phyloP scores from a whole-genome alignment of 2,797 vertebrate genomes.

The Tapera naevia region DNA sequence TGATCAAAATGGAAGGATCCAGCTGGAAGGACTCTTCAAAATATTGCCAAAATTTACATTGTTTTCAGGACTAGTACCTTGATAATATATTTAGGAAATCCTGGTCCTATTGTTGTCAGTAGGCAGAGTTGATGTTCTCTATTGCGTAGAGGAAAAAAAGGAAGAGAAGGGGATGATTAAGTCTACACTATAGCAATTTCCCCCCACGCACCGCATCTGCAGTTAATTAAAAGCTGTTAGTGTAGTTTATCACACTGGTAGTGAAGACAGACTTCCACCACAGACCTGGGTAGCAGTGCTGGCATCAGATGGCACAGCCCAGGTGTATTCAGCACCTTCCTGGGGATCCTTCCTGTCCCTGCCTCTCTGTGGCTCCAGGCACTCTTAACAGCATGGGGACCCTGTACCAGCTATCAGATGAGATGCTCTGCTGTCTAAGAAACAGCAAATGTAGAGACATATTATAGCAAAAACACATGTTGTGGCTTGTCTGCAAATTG shows the following conservation, averaged over 20 bases:
- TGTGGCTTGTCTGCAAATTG: not conserved
- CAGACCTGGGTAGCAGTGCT: not conserved
- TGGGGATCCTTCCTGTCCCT: not conserved
- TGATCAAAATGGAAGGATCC: not conserved
- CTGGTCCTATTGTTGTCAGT: not conserved
- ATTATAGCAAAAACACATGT: not conserved
- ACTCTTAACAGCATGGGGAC: not conserved
- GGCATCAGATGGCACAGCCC: not conserved
- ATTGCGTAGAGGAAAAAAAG: not conserved
- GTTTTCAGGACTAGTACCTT: not conserved
- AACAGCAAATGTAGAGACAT: not conserved
- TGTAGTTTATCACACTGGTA: not conserved
- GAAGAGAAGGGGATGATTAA: not conserved
- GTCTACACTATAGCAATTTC: not conserved
- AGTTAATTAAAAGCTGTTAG: conserved; percentile 29
- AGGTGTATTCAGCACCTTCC: not conserved
- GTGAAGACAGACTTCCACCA: not conserved
- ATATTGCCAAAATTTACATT: not conserved
- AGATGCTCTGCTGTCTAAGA: not conserved
- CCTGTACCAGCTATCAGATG: not conserved
- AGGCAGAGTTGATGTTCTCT: not conserved
- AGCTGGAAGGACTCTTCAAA: not conserved
- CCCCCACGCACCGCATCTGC: not conserved
- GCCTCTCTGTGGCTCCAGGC: not conserved
- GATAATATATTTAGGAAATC: not conserved